Percentiles rank a stretch among this genome's conserved stretches.
Conservation (phyloP, 1,140 invertebrate genomes). For the Nylanderia fulva region DNA sequence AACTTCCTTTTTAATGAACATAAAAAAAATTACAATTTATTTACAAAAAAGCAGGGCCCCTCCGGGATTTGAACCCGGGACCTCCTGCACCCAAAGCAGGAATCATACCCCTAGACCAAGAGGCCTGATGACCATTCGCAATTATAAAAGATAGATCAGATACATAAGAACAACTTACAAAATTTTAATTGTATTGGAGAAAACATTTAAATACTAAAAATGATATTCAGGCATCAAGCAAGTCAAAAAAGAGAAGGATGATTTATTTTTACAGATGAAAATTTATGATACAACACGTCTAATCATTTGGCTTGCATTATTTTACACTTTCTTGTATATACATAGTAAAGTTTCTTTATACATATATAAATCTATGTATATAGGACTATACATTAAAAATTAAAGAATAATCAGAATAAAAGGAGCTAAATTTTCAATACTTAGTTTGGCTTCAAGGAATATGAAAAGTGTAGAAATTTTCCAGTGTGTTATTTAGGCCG, state of each 20-base stretch:
- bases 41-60: conserved; percentile 85
- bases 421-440: too few relatives aligned
- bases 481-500: too few relatives aligned
- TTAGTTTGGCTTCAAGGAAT: too few relatives aligned
- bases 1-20: neutral
- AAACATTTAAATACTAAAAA: neutral
- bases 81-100: conserved; percentile 90
- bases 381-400: too few relatives aligned
- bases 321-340: too few relatives aligned
- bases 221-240: neutral
- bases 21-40: neutral
- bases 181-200: neutral
- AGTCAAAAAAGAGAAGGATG: neutral
- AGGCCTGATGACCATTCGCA: conserved; percentile 79
- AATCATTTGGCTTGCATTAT: too few relatives aligned
- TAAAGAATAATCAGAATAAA: too few relatives aligned
- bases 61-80: conserved; percentile 91
- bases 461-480: too few relatives aligned
- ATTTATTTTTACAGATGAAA: neutral
- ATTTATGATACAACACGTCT: neutral
- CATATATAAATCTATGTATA: too few relatives aligned
- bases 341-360: too few relatives aligned
- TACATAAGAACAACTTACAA: too few relatives aligned
- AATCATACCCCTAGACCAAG: conserved; percentile 90
- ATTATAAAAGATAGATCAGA: neutral